Evolutionary conservation across 2,113 vertebrate species (phyloP), one percentile per base, ranked within the genome.

Genomic region (Danionella cerebrum): DNA sequence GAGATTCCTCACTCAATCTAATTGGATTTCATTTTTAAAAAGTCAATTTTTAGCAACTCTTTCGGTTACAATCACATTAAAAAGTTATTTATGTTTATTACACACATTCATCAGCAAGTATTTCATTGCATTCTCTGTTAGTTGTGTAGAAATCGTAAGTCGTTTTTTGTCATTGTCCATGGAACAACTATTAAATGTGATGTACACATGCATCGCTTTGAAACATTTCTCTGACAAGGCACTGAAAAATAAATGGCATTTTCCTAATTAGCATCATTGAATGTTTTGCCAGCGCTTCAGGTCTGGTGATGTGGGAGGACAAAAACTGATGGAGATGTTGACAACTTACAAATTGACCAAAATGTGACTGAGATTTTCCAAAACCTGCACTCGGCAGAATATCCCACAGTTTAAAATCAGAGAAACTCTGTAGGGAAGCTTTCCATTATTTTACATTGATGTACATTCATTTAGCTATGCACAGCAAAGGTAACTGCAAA

Each of bases 301-400:
- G 50, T 12, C 50, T 19, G 14, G 27, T 11, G 29, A 27, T 2
- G 5, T 8, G 50, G 50, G 50, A 16, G 27, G 50, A 53, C 33
- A 14, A 53, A 53, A 53, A 27, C 27, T 33, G 25, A 52, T 52
- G 48, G 4, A 16, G 27, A 44, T 60, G 16, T 45, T 10, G 31
- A 16, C 18, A 29, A 60, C 10, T 18, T 29, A 33, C 29, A 31
- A 44, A 14, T 25, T 29, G 57, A 44, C 39, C 39, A 19, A 60
- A 60, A 60, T 60, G 27, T 29, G 4, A 31, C 39, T 31, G 57
- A 24, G 39, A 60, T 14, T 60, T 60, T 60, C 25, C 39, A 38
- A 44, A 29, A 29, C 2, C 39, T 44, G 22, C 6, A 0, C 25
- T 1, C 2, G 19, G 33, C 57, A 45, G 16, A 44, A 45, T 8